These are phyloP conservation scores for Bolborhynchus lineola DNA, from an alignment of 2,113 vertebrate genomes.

Conservation along the genomic window DNA sequence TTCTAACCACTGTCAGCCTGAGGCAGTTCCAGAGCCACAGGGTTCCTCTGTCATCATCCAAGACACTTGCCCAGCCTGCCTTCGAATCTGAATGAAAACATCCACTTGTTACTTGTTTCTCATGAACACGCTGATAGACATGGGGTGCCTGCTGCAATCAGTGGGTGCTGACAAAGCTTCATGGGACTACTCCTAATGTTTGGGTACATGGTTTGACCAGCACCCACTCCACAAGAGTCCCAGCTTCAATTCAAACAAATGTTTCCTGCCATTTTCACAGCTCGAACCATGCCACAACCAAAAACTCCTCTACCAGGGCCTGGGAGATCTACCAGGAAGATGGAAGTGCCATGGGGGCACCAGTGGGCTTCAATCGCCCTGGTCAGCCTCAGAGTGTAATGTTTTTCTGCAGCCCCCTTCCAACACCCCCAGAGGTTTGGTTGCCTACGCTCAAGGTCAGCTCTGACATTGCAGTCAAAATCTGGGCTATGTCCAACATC, in stretches of 20 bases:
- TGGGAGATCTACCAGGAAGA: background rate
- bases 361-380: fast-evolving
- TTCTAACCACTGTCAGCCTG: background rate
- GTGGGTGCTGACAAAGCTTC: background rate
- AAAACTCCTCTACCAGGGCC: background rate
- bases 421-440: background rate
- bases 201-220: background rate
- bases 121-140: background rate
- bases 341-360: background rate
- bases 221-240: background rate
- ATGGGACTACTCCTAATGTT: background rate
- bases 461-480: background rate
- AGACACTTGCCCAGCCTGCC: background rate
- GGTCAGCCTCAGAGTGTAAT: background rate
- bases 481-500: background rate
- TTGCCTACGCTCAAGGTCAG: background rate
- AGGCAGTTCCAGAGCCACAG: background rate
- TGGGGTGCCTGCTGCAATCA: background rate
- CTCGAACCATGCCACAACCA: background rate
- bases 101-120: background rate
- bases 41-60: background rate
- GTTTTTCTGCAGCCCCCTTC: background rate
- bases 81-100: background rate
- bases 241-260: background rate
- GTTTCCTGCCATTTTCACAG: background rate